Evolutionary conservation across 2,797 vertebrate genomes (phyloP).

Genomic region (Acanthopagrus latus): DNA sequence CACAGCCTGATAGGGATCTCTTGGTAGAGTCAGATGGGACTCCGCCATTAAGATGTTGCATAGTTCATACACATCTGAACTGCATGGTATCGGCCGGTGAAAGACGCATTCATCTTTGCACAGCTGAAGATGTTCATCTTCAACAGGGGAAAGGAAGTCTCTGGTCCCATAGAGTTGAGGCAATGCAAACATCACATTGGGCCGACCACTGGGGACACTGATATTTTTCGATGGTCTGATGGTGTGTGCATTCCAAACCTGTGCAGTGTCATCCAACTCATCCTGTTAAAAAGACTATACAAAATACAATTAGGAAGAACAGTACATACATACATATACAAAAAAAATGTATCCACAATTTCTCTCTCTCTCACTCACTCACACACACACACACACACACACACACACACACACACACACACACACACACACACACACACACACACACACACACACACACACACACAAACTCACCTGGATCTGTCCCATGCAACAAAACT

Average conservation of each 20-base stretch:
- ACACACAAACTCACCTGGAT: constrained; percentile 24
- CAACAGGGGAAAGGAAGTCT: constrained; percentile 46
- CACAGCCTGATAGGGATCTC: too few relatives aligned
- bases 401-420: too few relatives aligned
- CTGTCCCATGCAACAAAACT: constrained; percentile 50
- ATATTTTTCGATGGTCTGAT: not conserved
- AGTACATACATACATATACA: not conserved
- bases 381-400: too few relatives aligned
- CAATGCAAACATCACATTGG: constrained; percentile 17
- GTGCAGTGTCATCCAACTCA: not conserved
- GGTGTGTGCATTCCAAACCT: not conserved
- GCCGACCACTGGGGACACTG: not conserved
- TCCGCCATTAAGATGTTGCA: constrained; percentile 25
- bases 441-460: too few relatives aligned
- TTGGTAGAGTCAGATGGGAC: constrained; percentile 26
- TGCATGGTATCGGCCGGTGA: not conserved
- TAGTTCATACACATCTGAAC: constrained; percentile 42
- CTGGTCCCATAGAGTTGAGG: constrained; percentile 45
- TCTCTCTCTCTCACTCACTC: too few relatives aligned
- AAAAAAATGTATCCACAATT: too few relatives aligned
- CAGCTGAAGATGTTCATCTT: constrained; percentile 24
- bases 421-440: too few relatives aligned
- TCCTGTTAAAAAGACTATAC: not conserved
- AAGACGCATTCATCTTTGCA: constrained; percentile 43
- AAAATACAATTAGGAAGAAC: not conserved